These are phyloP conservation scores for Athalia circularis DNA, from an alignment of 2,888 invertebrate genomes.

Conservation along the genomic window DNA sequence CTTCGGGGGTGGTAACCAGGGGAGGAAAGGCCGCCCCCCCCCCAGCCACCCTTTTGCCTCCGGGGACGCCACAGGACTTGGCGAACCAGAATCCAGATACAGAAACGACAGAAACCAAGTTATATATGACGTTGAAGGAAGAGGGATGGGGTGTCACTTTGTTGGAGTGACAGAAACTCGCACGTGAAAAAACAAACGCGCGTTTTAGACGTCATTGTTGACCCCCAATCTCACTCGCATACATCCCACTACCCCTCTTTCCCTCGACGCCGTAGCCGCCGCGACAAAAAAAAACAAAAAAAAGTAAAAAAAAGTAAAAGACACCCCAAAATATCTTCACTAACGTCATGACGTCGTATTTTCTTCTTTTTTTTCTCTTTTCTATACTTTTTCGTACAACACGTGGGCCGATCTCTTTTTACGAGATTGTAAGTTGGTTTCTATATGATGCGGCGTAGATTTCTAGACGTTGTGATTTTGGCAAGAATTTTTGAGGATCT, in stretches of 20 bases:
- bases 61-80: conserved; percentile 11
- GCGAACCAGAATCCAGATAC: conserved; percentile 8
- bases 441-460: too few species aligned
- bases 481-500: too few species aligned
- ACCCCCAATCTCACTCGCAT: background rate
- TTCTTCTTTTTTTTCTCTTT: too few species aligned
- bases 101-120: conserved; percentile 36
- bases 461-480: too few species aligned
- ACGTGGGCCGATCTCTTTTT: too few species aligned
- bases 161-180: conserved; percentile 27
- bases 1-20: conserved; percentile 42
- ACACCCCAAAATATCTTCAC: too few species aligned
- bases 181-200: background rate
- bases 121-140: conserved; percentile 23
- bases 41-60: background rate
- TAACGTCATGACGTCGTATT: too few species aligned
- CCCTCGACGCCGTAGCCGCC: too few species aligned
- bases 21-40: background rate
- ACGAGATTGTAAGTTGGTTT: too few species aligned
- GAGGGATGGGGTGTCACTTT: conserved; percentile 31
- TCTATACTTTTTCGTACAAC: too few species aligned
- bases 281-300: too few species aligned
- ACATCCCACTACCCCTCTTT: background rate
- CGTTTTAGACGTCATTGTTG: conserved; percentile 4
- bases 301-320: too few species aligned